A percentile compares a stretch with the other conserved stretches of the same genome.
Conservation (phyloP, 2,113 vertebrate species). For the Calcarius ornatus region DNA sequence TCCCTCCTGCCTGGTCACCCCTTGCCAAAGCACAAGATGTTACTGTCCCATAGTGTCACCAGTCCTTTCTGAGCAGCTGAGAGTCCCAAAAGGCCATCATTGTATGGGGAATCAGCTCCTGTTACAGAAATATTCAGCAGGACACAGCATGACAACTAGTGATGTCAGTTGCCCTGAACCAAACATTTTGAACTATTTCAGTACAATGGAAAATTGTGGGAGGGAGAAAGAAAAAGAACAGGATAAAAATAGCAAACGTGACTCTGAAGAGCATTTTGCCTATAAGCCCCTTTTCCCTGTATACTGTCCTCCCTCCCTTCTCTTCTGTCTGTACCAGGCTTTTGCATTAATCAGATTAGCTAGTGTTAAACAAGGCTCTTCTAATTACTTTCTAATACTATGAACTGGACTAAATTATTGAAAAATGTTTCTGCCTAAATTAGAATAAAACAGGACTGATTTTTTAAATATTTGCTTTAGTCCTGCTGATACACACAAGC, state of each 20-base stretch:
- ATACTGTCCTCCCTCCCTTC: not conserved
- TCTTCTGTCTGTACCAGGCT: not conserved
- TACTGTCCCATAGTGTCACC: not conserved
- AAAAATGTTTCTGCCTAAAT: not conserved
- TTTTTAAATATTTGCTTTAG: not conserved
- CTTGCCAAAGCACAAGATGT: not conserved
- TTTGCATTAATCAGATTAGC: not conserved
- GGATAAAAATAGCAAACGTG: conserved; percentile 17
- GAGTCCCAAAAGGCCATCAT: not conserved
- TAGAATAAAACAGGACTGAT: not conserved
- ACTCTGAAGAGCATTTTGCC: conserved; percentile 5
- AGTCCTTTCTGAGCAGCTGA: not conserved
- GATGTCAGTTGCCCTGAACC: conserved; percentile 32
- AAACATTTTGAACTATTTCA: conserved; percentile 59
- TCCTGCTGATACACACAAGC: not conserved
- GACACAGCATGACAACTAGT: not conserved
- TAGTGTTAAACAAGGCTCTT: not conserved
- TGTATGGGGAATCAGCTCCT: not conserved
- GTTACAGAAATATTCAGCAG: not conserved
- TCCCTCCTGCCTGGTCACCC: not conserved
- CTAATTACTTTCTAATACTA: not conserved
- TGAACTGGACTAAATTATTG: not conserved
- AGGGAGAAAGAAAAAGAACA: conserved; percentile 41
- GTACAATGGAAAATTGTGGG: conserved; percentile 50
- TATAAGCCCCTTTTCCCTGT: not conserved